A percentile compares a stretch with the other conserved stretches of the same genome.
These are phyloP conservation scores for Stigmatopora argus DNA, from an alignment of 2,113 vertebrate species.

Conservation along the genomic window DNA sequence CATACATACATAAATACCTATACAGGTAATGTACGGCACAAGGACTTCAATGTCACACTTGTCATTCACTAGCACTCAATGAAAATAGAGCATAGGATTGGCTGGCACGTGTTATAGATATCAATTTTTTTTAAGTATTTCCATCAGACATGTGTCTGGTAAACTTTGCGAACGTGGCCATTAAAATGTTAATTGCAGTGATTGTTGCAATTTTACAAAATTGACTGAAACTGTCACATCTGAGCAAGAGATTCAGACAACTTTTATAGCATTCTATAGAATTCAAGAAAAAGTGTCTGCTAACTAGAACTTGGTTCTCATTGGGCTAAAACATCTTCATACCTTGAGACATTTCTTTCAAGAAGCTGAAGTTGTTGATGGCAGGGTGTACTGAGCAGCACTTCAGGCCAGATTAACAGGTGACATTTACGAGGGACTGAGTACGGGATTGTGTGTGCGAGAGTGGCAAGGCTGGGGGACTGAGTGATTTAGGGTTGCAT, in stretches of 20 bases:
- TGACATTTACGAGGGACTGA: conserved; percentile 69
- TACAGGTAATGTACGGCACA: conserved; percentile 4
- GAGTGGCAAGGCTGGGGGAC: conserved; percentile 55
- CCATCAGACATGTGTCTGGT: neutral
- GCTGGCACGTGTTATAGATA: neutral
- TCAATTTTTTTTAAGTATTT: neutral
- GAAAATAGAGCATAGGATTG: neutral
- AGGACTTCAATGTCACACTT: conserved; percentile 22
- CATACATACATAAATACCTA: conserved; percentile 19
- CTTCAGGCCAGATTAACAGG: conserved; percentile 72
- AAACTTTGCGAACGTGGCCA: neutral
- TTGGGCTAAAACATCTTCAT: conserved; percentile 7
- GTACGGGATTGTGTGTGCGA: conserved; percentile 42
- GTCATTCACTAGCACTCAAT: neutral
- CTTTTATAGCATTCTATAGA: neutral
- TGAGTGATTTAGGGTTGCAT: conserved; percentile 67
- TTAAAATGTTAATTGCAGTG: neutral
- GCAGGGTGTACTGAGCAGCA: conserved; percentile 59
- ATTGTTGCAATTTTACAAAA: neutral
- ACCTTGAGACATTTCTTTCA: conserved; percentile 24
- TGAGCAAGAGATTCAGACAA: neutral
- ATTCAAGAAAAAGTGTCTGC: conserved; percentile 7
- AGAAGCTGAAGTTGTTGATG: conserved; percentile 34
- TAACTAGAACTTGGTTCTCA: conserved; percentile 1
- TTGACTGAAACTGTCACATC: neutral